Percentiles rank a stretch among this genome's conserved stretches.
phyloP scores from a whole-genome alignment of 1,140 invertebrate genomes.

The Uloborus diversus region DNA sequence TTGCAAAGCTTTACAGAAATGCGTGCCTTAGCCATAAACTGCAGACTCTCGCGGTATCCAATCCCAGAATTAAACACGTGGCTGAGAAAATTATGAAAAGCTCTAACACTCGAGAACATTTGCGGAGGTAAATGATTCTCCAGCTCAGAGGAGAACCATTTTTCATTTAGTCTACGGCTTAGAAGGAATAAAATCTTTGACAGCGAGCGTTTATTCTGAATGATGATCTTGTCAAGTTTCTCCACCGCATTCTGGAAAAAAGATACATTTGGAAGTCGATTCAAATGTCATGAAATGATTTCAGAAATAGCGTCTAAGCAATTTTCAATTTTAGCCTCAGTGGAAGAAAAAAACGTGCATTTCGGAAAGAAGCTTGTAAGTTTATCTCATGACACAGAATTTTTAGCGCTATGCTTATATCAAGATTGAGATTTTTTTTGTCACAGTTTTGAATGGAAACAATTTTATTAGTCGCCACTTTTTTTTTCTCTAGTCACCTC shows the following conservation, averaged over 20 bases:
- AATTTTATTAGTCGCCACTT: no score
- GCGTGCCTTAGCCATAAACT: not conserved
- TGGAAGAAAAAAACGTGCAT: no score
- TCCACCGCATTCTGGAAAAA: conserved; percentile 28
- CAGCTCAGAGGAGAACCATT: conserved; percentile 11
- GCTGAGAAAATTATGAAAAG: conserved; percentile 29
- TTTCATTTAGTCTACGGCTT: conserved; percentile 41
- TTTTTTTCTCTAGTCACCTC: no score
- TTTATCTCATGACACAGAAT: no score
- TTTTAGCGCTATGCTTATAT: no score
- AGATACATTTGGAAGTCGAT: conserved; percentile 17
- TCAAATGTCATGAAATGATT: not conserved
- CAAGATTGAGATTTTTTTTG: no score
- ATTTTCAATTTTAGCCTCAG: not conserved
- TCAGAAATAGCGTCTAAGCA: not conserved
- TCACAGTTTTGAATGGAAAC: no score
- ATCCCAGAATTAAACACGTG: not conserved
- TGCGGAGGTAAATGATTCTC: conserved; percentile 10
- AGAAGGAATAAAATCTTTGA: conserved; percentile 44
- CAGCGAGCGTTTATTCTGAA: conserved; percentile 47
- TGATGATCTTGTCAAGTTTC: conserved; percentile 40
- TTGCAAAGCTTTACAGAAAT: not conserved
- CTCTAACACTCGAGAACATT: not conserved
- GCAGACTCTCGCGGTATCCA: not conserved
- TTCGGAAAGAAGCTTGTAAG: no score